A percentile compares a stretch with the other conserved stretches of the same genome.
Evolutionary conservation across 2,113 vertebrate species (phyloP).

Genomic region (Clinocottus analis): DNA sequence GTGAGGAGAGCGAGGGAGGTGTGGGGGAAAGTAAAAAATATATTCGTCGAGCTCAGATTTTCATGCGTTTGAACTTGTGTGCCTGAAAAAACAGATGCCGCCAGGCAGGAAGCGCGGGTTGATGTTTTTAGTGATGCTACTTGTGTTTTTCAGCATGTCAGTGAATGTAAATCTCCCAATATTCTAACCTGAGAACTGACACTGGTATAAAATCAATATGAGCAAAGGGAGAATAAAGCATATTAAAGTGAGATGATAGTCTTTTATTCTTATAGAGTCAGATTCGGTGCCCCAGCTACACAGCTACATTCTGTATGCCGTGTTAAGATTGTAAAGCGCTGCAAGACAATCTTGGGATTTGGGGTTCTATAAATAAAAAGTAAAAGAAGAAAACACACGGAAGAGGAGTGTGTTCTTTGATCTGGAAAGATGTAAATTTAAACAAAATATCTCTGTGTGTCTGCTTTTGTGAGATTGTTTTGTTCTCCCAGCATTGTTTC

Average conservation of each 20-base stretch:
- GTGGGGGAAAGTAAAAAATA: conserved; percentile 14
- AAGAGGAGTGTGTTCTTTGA: neutral
- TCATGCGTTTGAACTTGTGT: conserved; percentile 45
- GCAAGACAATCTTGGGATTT: neutral
- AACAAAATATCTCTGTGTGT: conserved; percentile 5
- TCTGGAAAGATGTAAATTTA: neutral
- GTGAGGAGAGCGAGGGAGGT: conserved; percentile 9
- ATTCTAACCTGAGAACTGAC: conserved; percentile 40
- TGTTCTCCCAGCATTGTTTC: conserved; percentile 8
- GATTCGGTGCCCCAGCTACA: neutral
- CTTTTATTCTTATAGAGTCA: conserved; percentile 36
- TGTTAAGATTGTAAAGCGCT: neutral
- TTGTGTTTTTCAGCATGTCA: conserved; percentile 54
- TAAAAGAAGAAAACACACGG: neutral
- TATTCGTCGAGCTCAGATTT: conserved; percentile 40
- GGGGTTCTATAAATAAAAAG: neutral
- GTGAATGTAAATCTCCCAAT: conserved; percentile 39
- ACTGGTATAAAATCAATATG: conserved; percentile 64
- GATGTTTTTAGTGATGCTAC: conserved; percentile 53
- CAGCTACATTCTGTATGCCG: neutral
- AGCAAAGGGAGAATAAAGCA: conserved; percentile 49
- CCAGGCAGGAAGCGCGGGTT: conserved; percentile 41
- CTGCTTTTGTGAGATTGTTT: neutral
- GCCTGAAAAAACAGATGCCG: conserved; percentile 29
- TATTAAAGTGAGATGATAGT: conserved; percentile 51